Evolutionary conservation across 2,888 invertebrate genomes (phyloP), one percentile per base, ranked within the genome.

Genomic region (Caprella mutica): DNA sequence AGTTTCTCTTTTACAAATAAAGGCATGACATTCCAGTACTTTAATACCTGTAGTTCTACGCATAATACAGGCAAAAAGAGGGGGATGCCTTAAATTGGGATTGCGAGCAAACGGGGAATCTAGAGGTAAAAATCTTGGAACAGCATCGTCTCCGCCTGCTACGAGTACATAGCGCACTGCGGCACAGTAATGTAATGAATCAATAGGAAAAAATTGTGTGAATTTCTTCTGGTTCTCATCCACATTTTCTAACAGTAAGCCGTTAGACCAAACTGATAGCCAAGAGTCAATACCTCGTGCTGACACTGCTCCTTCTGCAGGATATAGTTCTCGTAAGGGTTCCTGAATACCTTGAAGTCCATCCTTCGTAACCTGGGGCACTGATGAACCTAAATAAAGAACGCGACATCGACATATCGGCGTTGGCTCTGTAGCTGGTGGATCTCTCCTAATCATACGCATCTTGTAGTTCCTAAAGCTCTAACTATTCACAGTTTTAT

Each of bases 11-110:
- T 93, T 90, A 75, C 94, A 93, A 70, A 98, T 91, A 75, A 98
- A 97, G 65, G 94, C 93, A 76, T 98, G 97, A 77, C 97, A 97
- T 76, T 98, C 98, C 65, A 98, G 79, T 56, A 94, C 94, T 75
- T 96, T 96, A 68, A 97, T 94, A 54, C 97, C 97, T 51, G 88
- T 86, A 46, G 94, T 96, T 66, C 97, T 81, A 50, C 97, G 81
- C 68, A 98, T 77, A 64, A 98, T 96, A 68, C 94, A 94, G 40
- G 96, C 94, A 74, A 98, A 92, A 63, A 98, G 79, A 27, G 97
- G 94, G 57, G 96, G 96, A 73, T 98, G 96, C 66, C 86, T 83
- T 56, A 89, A 85, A 67, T 91, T 87, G 23, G 92, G 90, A 66
- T 91, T 83, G 57, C 91, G 81, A 8, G 93, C 92, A 74, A 94